These are phyloP conservation scores for Timema podura DNA, from an alignment of 2,888 invertebrate species.

Conservation along the genomic window DNA sequence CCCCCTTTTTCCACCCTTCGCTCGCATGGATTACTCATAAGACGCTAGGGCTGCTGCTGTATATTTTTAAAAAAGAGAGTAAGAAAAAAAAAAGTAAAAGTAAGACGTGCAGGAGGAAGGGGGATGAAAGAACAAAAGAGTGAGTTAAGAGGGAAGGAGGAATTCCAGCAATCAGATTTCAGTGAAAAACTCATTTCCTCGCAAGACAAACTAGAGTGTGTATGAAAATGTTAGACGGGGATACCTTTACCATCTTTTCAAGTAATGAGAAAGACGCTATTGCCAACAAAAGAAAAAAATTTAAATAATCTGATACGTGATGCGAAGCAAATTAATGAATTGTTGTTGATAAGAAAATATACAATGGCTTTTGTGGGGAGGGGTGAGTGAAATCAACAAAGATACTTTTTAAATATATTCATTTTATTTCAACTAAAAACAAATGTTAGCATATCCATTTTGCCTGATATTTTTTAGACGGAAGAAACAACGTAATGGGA, in stretches of 20 bases:
- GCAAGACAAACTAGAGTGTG: neutral
- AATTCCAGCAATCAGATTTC: conserved; percentile 22
- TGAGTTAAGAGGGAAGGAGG: neutral
- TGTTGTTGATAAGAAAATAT: too few species aligned
- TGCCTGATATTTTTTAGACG: too few species aligned
- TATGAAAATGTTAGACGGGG: too few species aligned
- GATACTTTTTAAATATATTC: neutral
- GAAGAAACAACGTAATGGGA: too few species aligned
- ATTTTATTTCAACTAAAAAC: too few species aligned
- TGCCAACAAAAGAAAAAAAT: too few species aligned
- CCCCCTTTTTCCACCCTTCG: conserved; percentile 7
- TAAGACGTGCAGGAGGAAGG: conserved; percentile 16
- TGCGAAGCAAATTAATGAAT: too few species aligned
- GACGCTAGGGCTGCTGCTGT: conserved; percentile 14
- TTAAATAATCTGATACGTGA: too few species aligned
- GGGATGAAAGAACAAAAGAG: conserved; percentile 17
- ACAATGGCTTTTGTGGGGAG: too few species aligned
- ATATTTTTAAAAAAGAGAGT: conserved; percentile 18
- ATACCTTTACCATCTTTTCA: too few species aligned
- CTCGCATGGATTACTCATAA: conserved; percentile 21
- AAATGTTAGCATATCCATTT: too few species aligned
- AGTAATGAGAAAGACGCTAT: too few species aligned
- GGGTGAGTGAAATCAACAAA: neutral
- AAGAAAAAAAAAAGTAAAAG: conserved; percentile 18
- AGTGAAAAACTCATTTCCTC: conserved; percentile 23